Percentiles rank a stretch among this genome's conserved stretches.
These are phyloP conservation scores for Rhodinocichla rosea DNA, from an alignment of 2,113 vertebrate genomes.

Conservation along the genomic window DNA sequence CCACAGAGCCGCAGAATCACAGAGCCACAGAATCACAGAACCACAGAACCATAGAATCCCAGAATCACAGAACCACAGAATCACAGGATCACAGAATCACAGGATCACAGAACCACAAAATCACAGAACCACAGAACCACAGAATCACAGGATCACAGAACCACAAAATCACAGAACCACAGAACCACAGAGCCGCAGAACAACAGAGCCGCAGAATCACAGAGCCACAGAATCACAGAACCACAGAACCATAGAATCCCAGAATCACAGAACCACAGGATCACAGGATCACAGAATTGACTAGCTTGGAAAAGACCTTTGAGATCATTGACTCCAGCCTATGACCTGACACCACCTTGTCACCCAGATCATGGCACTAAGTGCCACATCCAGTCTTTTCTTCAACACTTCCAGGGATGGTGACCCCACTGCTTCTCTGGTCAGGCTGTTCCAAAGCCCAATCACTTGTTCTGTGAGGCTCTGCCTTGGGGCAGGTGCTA, in stretches of 20 bases:
- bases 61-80: no score
- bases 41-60: no score
- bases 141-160: no score
- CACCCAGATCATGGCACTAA: not conserved
- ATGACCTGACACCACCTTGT: not conserved
- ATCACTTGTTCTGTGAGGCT: accelerated
- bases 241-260: no score
- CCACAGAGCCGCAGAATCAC: no score
- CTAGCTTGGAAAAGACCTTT: not conserved
- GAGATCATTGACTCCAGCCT: not conserved
- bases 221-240: not conserved
- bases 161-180: not conserved
- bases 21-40: no score
- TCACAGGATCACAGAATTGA: no score
- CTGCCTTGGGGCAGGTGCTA: not conserved
- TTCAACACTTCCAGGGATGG: not conserved
- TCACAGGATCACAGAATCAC: no score
- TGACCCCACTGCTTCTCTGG: not conserved
- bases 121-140: no score
- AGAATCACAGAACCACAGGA: no score
- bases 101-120: not conserved
- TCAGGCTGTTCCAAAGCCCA: not conserved
- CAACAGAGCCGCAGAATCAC: not conserved
- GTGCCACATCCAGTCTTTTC: not conserved
- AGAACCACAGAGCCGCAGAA: not conserved